phyloP scores from a whole-genome alignment of 2,113 vertebrate genomes.

The Sinocyclocheilus anshuiensis region DNA sequence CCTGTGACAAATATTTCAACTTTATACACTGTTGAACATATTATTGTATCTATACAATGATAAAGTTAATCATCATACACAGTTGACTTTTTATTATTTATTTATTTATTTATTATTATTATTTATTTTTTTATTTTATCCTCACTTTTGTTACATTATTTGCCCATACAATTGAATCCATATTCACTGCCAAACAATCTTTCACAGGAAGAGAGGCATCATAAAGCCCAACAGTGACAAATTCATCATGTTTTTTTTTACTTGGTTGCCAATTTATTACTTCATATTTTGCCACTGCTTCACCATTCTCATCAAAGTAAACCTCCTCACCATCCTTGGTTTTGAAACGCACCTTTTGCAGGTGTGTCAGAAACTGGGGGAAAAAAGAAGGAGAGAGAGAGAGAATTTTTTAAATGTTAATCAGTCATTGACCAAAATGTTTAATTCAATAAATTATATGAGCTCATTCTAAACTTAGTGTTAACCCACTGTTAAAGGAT shows the following conservation, averaged over 20 bases:
- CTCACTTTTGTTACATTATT: conserved; percentile 35
- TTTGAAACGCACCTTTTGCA: conserved; percentile 69
- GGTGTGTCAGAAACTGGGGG: conserved; percentile 69
- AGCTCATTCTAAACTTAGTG: background rate
- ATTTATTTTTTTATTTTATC: background rate
- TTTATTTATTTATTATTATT: too few species aligned
- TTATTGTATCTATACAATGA: background rate
- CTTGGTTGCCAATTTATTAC: conserved; percentile 75
- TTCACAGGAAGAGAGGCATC: conserved; percentile 50
- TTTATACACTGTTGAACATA: background rate
- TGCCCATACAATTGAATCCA: conserved; percentile 32
- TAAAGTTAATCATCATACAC: background rate
- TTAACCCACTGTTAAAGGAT: conserved; percentile 42
- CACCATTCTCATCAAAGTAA: conserved; percentile 73
- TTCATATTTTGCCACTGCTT: conserved; percentile 71
- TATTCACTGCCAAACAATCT: conserved; percentile 23
- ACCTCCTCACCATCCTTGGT: conserved; percentile 67
- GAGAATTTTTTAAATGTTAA: background rate
- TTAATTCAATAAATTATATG: background rate
- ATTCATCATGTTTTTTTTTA: conserved; percentile 56
- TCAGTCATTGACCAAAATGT: background rate
- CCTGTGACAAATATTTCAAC: background rate
- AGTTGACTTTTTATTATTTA: too few species aligned
- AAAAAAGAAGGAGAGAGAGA: background rate
- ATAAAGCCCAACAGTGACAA: conserved; percentile 59